Evolutionary conservation across 2,797 vertebrate genomes (phyloP), one percentile per base, ranked within the genome.

Genomic region (Anisognathus igniventris): DNA sequence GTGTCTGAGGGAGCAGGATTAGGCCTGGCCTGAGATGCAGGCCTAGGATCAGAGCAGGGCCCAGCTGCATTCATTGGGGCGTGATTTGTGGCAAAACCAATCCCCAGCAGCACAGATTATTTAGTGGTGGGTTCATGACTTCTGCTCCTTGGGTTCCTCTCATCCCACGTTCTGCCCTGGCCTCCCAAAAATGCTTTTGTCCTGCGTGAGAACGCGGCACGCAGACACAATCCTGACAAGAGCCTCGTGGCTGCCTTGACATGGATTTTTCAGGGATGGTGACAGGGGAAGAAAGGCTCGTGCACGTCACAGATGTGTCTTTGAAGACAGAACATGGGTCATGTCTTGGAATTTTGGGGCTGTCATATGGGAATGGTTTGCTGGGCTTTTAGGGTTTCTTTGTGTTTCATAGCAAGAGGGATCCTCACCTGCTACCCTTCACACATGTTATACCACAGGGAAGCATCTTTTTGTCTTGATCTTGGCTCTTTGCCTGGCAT

Each of bases 131-230:
- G 50, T 28, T 90, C 1, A 0, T 67, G 88, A 33, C 44, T 92
- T 58, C 67, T 86, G 44, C 45, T 89, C 35, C 2, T 65, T 65
- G 77, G 21, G 1, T 45, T 54, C 28, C 72, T 80, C 44, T 71
- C 58, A 53, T 21, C 25, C 18, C 0, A 0, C 4, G 16, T 17
- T 68, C 11, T 28, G 13, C 33, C 45, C 88, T 27, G 74, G 66
- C 58, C 56, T 79, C 71, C 30, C 71, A 24, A 56, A 92, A 89
- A 54, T 10, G 17, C 14, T 71, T 44, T 73, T 58, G 39, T 80
- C 35, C 61, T 0, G 0, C 22, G 20, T 56, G 48, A 68, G 54
- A 28, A 2, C 45, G 11, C 7, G 3, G 39, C 61, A 83, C 0
- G 0, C 65, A 35, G 58, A 42, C 20, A 10, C 31, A 8, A 12